Evolutionary conservation across 2,888 invertebrate species (phyloP), one percentile per base, ranked within the genome.

Genomic region (Acholoe squamosa): DNA sequence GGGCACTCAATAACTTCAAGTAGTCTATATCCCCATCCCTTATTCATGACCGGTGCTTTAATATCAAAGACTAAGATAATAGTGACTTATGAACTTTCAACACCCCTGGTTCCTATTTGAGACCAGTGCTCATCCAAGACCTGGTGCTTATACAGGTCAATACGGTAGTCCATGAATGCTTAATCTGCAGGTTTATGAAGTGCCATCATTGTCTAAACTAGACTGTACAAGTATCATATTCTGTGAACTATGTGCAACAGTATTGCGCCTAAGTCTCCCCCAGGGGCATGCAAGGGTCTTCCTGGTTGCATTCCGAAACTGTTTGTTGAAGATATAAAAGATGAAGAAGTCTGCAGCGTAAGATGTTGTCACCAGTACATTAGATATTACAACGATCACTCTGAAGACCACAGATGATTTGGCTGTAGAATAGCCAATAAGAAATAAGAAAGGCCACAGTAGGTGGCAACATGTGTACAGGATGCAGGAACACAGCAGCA

Each of bases 251-350:
- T 19, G 61, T 61, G 61, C 19, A 0, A 61, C n/a, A 19, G 12
- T 3, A 10, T 43, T 43, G 5, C 10, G 3, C 43, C 43, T 43
- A 3, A 7, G 12, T 61, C 19, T 61, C 22, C 61, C 61, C n/a
- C 22, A 61, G 1, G n/a, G 61, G 22, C 61, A 61, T 14, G 61
- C 22, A 3, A 61, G 19, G n/a, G 61, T 61, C 22, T n/a, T n/a
- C 61, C n/a, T 61, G 14, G 61, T 19, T n/a, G 19, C 61, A 3
- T 19, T n/a, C 61, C n/a, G 61, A 14, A 61, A 61, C n/a, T 61
- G 61, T n/a, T 0, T 61, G 61, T 61, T 61, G n/a, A 61, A 61
- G 61, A 61, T 61, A 61, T 61, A 61, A 14, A 61, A 61, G 61
- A 61, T 61, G 61, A 14, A 3, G n/a, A 61, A 61, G 14, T 61